These are phyloP conservation scores for Pseudonaja textilis DNA, from an alignment of 2,113 vertebrate genomes.

Conservation along the genomic window DNA sequence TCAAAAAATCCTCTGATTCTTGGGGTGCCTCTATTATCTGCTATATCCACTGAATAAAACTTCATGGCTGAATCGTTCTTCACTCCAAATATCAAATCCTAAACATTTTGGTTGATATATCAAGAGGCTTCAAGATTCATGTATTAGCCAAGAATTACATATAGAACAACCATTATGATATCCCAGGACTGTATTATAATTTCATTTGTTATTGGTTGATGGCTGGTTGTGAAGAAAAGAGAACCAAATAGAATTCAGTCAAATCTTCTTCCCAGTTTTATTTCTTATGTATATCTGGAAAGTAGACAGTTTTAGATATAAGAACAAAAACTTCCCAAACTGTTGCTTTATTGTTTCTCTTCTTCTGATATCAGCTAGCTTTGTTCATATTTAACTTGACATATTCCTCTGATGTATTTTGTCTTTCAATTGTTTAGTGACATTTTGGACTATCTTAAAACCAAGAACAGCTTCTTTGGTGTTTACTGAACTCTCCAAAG, in stretches of 20 bases:
- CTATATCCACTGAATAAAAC: background rate
- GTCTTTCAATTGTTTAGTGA: conserved; percentile 41
- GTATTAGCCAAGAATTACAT: background rate
- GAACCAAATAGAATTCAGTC: background rate
- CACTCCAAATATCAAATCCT: background rate
- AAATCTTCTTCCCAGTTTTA: background rate
- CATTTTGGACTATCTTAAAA: conserved; percentile 8
- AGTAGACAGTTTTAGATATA: conserved; percentile 3
- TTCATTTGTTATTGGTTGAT: background rate
- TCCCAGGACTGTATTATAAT: background rate
- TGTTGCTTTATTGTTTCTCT: conserved; percentile 11
- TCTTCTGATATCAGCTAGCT: conserved; percentile 1
- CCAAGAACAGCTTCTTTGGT: conserved; percentile 44
- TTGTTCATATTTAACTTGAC: conserved; percentile 39
- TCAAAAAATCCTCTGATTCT: background rate
- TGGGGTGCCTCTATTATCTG: background rate
- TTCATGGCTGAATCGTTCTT: background rate
- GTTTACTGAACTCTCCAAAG: conserved; percentile 6
- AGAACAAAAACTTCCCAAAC: background rate
- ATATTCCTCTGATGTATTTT: conserved; percentile 46
- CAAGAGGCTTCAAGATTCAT: background rate
- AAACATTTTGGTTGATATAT: background rate
- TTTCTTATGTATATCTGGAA: background rate
- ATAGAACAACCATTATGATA: background rate
- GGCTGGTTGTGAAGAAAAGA: background rate